Evolutionary conservation across 1,140 invertebrate genomes (phyloP).

Genomic region (Aphelenchoides fujianensis): DNA sequence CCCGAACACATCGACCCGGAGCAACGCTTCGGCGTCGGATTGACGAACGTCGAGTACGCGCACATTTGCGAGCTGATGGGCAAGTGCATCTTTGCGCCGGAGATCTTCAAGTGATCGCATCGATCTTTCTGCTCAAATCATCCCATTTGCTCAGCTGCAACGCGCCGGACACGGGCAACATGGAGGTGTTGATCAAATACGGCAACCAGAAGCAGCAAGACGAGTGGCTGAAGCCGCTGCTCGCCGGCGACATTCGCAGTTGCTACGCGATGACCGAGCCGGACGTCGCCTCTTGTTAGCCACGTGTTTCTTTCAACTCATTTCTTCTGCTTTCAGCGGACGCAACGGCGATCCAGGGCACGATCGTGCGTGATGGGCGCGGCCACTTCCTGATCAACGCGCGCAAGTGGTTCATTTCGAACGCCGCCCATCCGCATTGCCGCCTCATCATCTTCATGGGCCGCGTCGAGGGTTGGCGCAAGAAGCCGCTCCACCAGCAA

Average conservation of each 20-base stretch:
- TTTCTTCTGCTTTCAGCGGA: no score
- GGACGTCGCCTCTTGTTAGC: slow-evolving; percentile 65
- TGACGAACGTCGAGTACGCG: slow-evolving; percentile 66
- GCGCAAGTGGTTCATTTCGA: slow-evolving; percentile 66
- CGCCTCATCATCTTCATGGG: slow-evolving; percentile 66
- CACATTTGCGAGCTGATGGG: slow-evolving; percentile 67
- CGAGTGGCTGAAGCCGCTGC: slow-evolving; percentile 63
- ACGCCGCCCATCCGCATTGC: slow-evolving; percentile 64
- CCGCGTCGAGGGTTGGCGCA: slow-evolving; percentile 59
- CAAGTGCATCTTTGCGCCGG: slow-evolving; percentile 61
- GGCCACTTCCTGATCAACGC: slow-evolving; percentile 65
- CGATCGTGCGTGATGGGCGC: slow-evolving; percentile 63
- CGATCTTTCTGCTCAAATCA: no score
- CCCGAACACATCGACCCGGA: slow-evolving; percentile 64
- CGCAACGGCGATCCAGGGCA: slow-evolving; percentile 65
- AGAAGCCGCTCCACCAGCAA: slow-evolving; percentile 59
- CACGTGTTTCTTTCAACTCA: no score
- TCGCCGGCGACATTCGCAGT: slow-evolving; percentile 64
- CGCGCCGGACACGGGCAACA: slow-evolving; percentile 67
- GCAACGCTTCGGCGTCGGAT: slow-evolving; percentile 62
- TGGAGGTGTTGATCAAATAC: slow-evolving; percentile 66
- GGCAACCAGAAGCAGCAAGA: slow-evolving; percentile 65
- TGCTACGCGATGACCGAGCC: slow-evolving; percentile 67
- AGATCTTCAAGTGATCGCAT: slow-evolving; percentile 62
- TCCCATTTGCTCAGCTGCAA: no score